Conservation (phyloP, 2,888 invertebrate genomes). For the Cyclophora albipunctata region DNA sequence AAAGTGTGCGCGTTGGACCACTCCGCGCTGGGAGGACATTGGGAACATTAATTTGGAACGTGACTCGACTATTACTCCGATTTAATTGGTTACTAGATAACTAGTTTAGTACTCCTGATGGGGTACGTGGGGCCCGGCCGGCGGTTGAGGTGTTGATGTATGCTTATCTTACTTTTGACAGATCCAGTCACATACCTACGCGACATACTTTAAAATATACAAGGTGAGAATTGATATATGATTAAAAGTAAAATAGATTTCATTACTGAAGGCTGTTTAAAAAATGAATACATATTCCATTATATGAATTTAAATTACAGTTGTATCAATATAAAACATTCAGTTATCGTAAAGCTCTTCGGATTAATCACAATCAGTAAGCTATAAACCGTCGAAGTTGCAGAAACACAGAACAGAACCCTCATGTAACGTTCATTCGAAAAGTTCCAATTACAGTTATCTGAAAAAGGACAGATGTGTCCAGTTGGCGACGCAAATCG, state of each 20-base stretch:
- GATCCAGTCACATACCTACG: too few species aligned
- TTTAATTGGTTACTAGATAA: conserved; percentile 13
- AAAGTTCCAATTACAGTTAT: conserved; percentile 19
- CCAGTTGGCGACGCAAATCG: conserved; percentile 3
- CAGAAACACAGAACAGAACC: conserved; percentile 2
- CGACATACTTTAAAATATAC: too few species aligned
- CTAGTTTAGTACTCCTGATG: conserved; percentile 8
- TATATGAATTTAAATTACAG: too few species aligned
- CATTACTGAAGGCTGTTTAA: too few species aligned
- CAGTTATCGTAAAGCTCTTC: too few species aligned
- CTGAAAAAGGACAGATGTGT: conserved; percentile 15
- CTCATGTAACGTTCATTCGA: conserved; percentile 19
- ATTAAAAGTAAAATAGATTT: too few species aligned
- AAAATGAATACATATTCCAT: too few species aligned
- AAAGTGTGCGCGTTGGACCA: conserved; percentile 6
- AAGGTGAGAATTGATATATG: too few species aligned
- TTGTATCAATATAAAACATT: too few species aligned
- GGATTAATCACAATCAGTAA: conserved; percentile 9
- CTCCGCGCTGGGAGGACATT: conserved; percentile 11
- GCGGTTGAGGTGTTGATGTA: conserved; percentile 22
- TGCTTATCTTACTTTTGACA: too few species aligned
- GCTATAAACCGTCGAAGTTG: background rate
- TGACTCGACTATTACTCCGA: conserved; percentile 23
- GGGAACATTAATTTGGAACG: conserved; percentile 33
- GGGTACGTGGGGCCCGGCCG: too few species aligned